Evolutionary conservation across 1,140 invertebrate species (phyloP), one percentile per base, ranked within the genome.

Genomic region (Megalopta genalis): DNA sequence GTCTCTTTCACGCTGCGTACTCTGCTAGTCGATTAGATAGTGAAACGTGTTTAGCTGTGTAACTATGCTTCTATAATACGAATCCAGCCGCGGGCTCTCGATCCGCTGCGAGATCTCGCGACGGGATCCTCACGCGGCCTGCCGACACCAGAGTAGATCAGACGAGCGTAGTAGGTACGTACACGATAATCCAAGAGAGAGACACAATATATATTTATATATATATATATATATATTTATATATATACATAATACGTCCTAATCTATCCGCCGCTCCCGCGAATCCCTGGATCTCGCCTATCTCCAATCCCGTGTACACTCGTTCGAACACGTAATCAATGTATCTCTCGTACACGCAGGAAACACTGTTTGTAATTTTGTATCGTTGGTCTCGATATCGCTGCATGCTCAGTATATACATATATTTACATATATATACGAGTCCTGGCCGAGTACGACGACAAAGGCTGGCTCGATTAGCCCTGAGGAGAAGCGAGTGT

Each of bases 361-460:
- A 81, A 66, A 85, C 80, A 85, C 79, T 85, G 66, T 86, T 82
- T 64, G 80, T 85, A 80, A 85, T 52, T 88, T 90, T 87, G 87
- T 91, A 57, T 88, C 81, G 86, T 90, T 91, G 90, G 88, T 89
- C 85, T 90, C 74, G 62, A 86, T 71, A 88, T 88, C 86, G 88
- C 88, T 91, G 92, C 91, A 93, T 92, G 90, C 87, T 89, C 82
- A 83, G 87, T 91, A 82, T 68, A 32, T n/a, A n/a, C n/a, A n/a
- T n/a, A n/a, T n/a, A n/a, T n/a, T n/a, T n/a, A n/a, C n/a, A n/a
- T n/a, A n/a, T n/a, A n/a, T n/a, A n/a, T 32, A 69, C 25, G 57
- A 82, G 59, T 86, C 82, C 80, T 88, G 88, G 83, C 88, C 90
- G 90, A 91, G 90, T 90, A 91, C 88, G 91, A 88, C 86, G 90